Evolutionary conservation across 1,140 invertebrate species (phyloP), one percentile per base, ranked within the genome.

Genomic region (Hylyphantes graminicola): DNA sequence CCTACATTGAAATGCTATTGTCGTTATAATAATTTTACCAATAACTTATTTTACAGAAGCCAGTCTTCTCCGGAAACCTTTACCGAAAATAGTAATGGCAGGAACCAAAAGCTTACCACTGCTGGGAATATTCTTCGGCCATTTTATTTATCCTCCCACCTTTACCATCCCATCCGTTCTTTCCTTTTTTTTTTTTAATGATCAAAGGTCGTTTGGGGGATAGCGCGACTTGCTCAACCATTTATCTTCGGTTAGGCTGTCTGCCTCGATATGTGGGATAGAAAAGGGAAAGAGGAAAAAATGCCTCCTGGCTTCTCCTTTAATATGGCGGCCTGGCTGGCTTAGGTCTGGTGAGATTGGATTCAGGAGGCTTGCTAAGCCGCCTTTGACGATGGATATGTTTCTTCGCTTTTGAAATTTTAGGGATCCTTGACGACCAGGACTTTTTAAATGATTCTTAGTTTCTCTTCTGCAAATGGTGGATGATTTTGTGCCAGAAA

Each of bases 361-460:
- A 51, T 51, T 74, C 35, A 74, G 55, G 35, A 35, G 35, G 35
- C 35, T 57, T 57, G 21, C 54, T 74, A 57, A 74, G 57, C 53
- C 72, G 51, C n/a, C 13, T 35, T 9, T 13, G 54, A 15, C 72
- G 53, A 74, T 57, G 72, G 72, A 74, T 74, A 53, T 74, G 57
- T 74, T 74, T 74, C 72, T 74, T 74, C 72, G 57, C 35, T 74
- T 74, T 74, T 74, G 51, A 57, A 74, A 74, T 74, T 74, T 74
- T 21, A 13, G 54, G 17, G 51, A 74, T 53, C 35, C 19, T 74
- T 57, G 72, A 48, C 54, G 35, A 53, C 68, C 68, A 70, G 51
- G 51, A 70, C 15, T 70, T 15, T 35, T 35, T 35, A 35, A 35
- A 35, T 35, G 35, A 35, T 35, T 35, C 35, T 35, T 35, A 1